Percentiles rank a stretch among this genome's conserved stretches.
These are phyloP conservation scores for Drosophila takahashii DNA, from an alignment of 1,140 invertebrate species.

Conservation along the genomic window DNA sequence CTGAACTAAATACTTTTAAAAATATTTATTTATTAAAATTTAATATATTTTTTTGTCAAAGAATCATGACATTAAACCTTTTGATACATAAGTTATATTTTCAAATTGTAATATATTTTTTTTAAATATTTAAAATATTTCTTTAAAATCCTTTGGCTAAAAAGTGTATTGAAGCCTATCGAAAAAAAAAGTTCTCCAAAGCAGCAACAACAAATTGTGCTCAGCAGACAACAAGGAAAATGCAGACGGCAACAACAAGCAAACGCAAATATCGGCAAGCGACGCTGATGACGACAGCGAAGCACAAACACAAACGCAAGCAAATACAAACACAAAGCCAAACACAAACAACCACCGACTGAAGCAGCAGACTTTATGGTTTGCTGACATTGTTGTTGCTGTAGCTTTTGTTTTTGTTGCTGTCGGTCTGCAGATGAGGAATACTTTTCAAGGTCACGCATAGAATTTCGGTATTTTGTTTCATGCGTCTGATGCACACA, in stretches of 20 bases:
- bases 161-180: constrained; percentile 17
- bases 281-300: constrained; percentile 47
- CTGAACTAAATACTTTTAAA: no score
- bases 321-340: constrained; percentile 43
- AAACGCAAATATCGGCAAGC: constrained; percentile 41
- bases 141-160: constrained; percentile 12
- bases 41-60: no score
- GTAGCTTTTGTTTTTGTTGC: constrained; percentile 21
- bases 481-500: constrained; percentile 77
- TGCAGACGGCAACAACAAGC: constrained; percentile 75
- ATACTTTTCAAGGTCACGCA: constrained; percentile 83
- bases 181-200: constrained; percentile 42
- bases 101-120: no score
- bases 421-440: constrained; percentile 61
- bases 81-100: no score
- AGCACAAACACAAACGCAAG: constrained; percentile 31
- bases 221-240: constrained; percentile 80
- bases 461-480: constrained; percentile 83
- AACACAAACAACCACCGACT: constrained; percentile 70
- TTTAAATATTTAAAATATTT: no score
- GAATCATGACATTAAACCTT: no score
- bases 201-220: constrained; percentile 51
- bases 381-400: constrained; percentile 28
- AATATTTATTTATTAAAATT: no score
- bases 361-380: constrained; percentile 52